These are phyloP conservation scores for Haliaeetus leucogaster DNA, from an alignment of 2,113 vertebrate species.

Conservation along the genomic window DNA sequence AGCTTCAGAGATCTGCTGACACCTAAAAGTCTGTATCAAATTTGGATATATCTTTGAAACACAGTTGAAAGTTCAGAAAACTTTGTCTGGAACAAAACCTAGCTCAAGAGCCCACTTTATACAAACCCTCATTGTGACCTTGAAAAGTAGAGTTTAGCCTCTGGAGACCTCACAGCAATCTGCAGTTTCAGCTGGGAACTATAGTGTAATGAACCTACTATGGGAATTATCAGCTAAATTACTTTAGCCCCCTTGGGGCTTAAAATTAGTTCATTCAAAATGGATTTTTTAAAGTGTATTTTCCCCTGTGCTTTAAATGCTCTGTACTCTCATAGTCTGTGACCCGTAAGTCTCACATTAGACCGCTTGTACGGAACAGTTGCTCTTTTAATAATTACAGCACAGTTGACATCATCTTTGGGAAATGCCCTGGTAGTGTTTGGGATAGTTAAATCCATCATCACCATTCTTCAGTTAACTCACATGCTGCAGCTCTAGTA, in stretches of 20 bases:
- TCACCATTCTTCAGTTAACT: background rate
- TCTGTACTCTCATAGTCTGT: background rate
- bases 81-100: background rate
- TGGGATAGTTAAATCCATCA: constrained; percentile 12
- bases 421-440: background rate
- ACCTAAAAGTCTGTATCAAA: background rate
- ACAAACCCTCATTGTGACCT: background rate
- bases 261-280: background rate
- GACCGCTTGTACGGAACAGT: background rate
- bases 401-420: background rate
- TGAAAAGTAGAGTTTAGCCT: background rate
- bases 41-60: background rate
- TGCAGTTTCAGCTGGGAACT: background rate
- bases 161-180: background rate
- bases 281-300: background rate
- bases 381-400: background rate
- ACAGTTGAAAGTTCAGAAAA: background rate
- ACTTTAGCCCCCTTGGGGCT: background rate
- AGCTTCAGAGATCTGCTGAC: background rate
- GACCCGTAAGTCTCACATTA: background rate
- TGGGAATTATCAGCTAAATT: background rate
- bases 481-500: background rate
- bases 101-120: background rate
- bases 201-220: background rate
- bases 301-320: background rate